A percentile compares a stretch with the other conserved stretches of the same genome.
phyloP scores from a whole-genome alignment of 2,113 vertebrate genomes.

The Coptodon rendalli region DNA sequence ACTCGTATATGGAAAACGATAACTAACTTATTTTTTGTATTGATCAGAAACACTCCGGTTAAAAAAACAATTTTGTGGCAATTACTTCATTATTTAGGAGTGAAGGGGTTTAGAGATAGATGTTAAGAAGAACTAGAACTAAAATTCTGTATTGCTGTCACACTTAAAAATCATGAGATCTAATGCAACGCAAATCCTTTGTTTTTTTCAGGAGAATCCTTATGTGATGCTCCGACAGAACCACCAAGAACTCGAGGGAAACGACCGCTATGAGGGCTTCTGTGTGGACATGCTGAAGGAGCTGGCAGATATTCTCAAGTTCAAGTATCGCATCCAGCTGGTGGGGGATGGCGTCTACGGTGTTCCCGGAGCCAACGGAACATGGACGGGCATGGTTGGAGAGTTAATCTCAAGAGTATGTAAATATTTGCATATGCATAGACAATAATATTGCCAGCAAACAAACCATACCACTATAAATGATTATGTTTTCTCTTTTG shows the following conservation, averaged over 20 bases:
- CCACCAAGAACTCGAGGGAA: constrained; percentile 90
- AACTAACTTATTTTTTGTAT: background rate
- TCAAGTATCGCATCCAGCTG: constrained; percentile 93
- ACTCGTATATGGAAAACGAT: background rate
- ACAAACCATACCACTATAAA: background rate
- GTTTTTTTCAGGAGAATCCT: constrained; percentile 90
- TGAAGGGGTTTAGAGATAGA: background rate
- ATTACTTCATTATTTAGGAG: background rate
- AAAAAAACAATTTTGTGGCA: background rate
- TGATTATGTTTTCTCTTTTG: background rate
- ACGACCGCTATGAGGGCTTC: constrained; percentile 94
- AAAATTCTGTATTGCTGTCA: background rate
- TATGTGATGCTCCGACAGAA: constrained; percentile 96
- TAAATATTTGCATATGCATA: background rate
- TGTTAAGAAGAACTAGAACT: background rate
- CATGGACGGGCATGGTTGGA: constrained; percentile 96
- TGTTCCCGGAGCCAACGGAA: constrained; percentile 87
- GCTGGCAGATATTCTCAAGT: constrained; percentile 89
- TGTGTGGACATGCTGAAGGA: constrained; percentile 98
- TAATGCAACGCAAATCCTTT: background rate
- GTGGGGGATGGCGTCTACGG: constrained; percentile 90
- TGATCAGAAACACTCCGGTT: background rate
- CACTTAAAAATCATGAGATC: background rate
- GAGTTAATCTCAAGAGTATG: constrained; percentile 91
- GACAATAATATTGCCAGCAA: background rate